Evolutionary conservation across 2,888 invertebrate genomes (phyloP), one percentile per base, ranked within the genome.

Genomic region (Odontothrips loti): DNA sequence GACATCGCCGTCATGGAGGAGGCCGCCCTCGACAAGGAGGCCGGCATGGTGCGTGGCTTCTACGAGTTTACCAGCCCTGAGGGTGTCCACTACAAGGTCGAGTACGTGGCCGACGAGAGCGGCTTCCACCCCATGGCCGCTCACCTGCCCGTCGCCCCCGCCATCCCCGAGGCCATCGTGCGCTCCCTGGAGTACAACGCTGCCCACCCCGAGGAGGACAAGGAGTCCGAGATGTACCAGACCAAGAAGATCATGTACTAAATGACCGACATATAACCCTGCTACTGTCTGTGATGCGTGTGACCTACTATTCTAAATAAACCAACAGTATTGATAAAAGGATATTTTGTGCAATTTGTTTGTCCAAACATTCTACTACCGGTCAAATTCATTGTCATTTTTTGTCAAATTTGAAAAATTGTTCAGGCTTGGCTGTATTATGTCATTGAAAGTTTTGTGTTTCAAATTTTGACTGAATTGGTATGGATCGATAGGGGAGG

Each of bases 61-160:
- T 75, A 75, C 68, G 68, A 75, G 68, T 75, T 23, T 23, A 75
- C 27, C 23, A 75, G 68, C 68, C 68, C 68, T 27, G 68, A 75
- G 68, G 68, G 68, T 27, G 23, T 23, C 23, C n/a, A 75, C 68
- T 75, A 27, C 68, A 75, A 75, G 68, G 23, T 75, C 23, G 68
- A 75, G 68, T 75, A 75, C 68, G 68, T 75, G 23, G 68, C 68
- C 10, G 68, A 75, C 68, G 68, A 75, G 68, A 23, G 11, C 23
- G 68, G 68, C 68, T 75, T 27, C 68, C 68, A 27, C 23, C 68
- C 68, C 68, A 1, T 27, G 27, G 68, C 23, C 27, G 68, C 68
- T 10, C 68, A 75, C 68, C 68, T 75, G 68, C 68, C 68, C 58
- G 58, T 58, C 58, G 58, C 58, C 58, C 58, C 58, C 58, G 58